Evolutionary conservation across 2,113 vertebrate species (phyloP), one percentile per base, ranked within the genome.

Genomic region (Microcebus tavaratra): DNA sequence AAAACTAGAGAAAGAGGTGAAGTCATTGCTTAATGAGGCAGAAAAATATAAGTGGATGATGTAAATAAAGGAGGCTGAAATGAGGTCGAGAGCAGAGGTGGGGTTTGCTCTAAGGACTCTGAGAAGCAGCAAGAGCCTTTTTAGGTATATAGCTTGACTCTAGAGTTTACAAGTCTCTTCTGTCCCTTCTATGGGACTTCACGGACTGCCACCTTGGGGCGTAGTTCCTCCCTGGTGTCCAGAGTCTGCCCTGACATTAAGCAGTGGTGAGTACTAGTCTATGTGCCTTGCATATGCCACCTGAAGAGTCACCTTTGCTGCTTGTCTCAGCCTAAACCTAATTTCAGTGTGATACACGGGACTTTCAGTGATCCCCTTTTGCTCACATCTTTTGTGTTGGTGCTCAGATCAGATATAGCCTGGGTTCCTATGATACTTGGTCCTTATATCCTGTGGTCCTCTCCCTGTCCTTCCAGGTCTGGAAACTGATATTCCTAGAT

Each of bases 81-180:
- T 48, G 39, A 63, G 13, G 1, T 13, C 57, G 18, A 31, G 7
- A 15, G 10, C 27, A 95, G 27, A 87, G 39, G 23, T 15, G 10
- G n/a, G 3, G 11, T 73, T 55, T 95, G 3, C 42, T 84, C 27
- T 72, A 53, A 94, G 72, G 87, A 80, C 15, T 39, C 0, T 83
- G 59, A 91, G 21, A 84, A 80, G 18, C 45, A 94, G 36, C 23
- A 57, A 85, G 23, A 14, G 6, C 6, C 27, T 75, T 80, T 79
- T 45, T 4, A 55, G 55, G 48, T 29, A 6, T 11, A 48, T 11
- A 48, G 11, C 17, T 21, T 42, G 18, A 87, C 42, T 89, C 45
- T 25, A 21, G 45, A 80, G 59, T 92, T 90, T 79, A 63, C 10
- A 25, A 57, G 39, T 63, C 36, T 72, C 67, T 85, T 91, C 73